phyloP scores from a whole-genome alignment of 2,888 invertebrate species.

The Lapara coniferarum region DNA sequence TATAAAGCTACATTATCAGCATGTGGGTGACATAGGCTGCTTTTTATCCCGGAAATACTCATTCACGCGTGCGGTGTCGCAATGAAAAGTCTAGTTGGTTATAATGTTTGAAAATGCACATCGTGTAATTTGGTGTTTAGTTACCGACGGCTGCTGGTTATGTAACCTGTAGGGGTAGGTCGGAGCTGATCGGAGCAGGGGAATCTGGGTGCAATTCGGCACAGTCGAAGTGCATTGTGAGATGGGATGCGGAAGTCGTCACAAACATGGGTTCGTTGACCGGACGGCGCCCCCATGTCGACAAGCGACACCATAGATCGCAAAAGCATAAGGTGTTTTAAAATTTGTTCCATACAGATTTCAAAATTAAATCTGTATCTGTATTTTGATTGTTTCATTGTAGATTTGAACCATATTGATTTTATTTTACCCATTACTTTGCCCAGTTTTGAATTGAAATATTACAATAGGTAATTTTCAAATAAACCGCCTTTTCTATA shows the following conservation, averaged over 20 bases:
- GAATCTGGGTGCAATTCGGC: constrained; percentile 51
- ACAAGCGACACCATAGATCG: constrained; percentile 10
- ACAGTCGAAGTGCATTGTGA: constrained; percentile 67
- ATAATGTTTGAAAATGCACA: no score
- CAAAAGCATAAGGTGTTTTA: constrained; percentile 19
- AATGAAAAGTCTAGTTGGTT: no score
- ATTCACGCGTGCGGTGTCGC: no score
- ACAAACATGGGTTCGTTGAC: constrained; percentile 71
- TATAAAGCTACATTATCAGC: no score
- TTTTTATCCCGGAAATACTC: no score
- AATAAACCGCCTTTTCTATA: no score
- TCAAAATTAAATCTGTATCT: not conserved
- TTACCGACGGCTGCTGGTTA: not conserved
- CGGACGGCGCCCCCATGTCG: constrained; percentile 66
- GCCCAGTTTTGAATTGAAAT: not conserved
- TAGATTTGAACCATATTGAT: no score
- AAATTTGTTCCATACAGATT: not conserved
- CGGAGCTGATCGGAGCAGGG: constrained; percentile 49
- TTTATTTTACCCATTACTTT: no score
- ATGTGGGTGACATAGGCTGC: no score
- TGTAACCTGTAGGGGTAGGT: constrained; percentile 45
- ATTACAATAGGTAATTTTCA: no score
- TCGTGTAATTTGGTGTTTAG: not conserved
- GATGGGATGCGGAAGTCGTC: constrained; percentile 67
- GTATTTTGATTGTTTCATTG: no score